A percentile compares a stretch with the other conserved stretches of the same genome.
Conservation (phyloP, 2,797 vertebrate genomes). For the Pogoniulus pusillus region DNA sequence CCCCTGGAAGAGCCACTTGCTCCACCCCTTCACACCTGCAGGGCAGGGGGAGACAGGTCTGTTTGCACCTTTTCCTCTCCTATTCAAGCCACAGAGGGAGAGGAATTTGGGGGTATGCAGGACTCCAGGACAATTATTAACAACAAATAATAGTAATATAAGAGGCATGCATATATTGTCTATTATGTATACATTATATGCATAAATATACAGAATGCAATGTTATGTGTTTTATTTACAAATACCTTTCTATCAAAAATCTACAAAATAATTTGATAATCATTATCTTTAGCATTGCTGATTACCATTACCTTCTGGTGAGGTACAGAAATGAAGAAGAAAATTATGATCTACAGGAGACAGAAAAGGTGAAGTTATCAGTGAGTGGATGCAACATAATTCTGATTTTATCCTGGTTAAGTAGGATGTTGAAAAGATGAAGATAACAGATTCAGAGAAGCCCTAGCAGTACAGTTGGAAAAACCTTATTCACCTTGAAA, state of each 20-base stretch:
- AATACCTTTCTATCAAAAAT: neutral
- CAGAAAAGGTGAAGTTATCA: neutral
- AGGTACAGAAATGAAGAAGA: neutral
- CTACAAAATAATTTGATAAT: neutral
- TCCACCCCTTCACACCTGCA: too few species aligned
- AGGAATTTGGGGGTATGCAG: too few species aligned
- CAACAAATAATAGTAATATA: neutral
- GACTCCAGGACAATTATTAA: too few species aligned
- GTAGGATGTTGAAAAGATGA: neutral
- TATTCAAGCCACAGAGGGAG: too few species aligned
- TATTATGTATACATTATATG: neutral
- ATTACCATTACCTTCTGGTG: neutral
- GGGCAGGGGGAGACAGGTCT: too few species aligned
- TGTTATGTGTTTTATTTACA: neutral
- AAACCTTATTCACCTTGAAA: neutral
- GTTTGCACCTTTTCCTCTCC: too few species aligned
- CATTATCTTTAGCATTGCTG: neutral
- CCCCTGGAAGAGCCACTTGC: too few species aligned
- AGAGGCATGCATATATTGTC: neutral
- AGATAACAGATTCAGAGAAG: neutral
- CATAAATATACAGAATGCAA: neutral
- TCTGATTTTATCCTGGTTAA: neutral
- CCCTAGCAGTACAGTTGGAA: neutral
- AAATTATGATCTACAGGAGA: neutral
- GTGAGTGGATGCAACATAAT: neutral